phyloP scores from a whole-genome alignment of 92 coral and sea anemone species.

The Zoanthus sociatus region DNA sequence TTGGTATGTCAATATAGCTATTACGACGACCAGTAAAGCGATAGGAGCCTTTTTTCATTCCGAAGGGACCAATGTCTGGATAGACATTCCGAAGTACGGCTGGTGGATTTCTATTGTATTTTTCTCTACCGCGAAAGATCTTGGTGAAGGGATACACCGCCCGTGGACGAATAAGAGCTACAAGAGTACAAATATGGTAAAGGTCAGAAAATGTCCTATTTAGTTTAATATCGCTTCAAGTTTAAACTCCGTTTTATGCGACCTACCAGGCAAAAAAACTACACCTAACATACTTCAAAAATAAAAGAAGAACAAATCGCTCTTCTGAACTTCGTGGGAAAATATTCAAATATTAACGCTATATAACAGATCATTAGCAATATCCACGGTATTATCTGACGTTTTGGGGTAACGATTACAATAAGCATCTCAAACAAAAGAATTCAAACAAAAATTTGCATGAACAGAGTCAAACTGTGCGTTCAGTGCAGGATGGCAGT shows the following conservation, averaged over 20 bases:
- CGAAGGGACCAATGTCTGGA: constrained; percentile 7
- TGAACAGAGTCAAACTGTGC: no score
- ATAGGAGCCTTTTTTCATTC: not conserved
- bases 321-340: not conserved
- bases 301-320: no score
- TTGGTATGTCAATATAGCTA: constrained; percentile 32
- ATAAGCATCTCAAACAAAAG: no score
- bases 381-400: no score
- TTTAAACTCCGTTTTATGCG: no score
- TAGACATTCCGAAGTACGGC: not conserved
- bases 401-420: no score
- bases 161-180: constrained; percentile 37
- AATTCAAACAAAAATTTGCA: no score
- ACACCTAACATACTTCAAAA: no score
- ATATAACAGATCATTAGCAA: no score
- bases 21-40: constrained; percentile 1
- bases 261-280: no score
- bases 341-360: not conserved
- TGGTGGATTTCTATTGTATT: constrained; percentile 36
- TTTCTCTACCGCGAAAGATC: constrained; percentile 43
- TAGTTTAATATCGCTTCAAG: not conserved
- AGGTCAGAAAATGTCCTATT: not conserved
- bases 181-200: not conserved
- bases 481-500: not conserved
- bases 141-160: constrained; percentile 58